Conservation (phyloP, 2,113 vertebrate species). For the Agelaius phoeniceus region DNA sequence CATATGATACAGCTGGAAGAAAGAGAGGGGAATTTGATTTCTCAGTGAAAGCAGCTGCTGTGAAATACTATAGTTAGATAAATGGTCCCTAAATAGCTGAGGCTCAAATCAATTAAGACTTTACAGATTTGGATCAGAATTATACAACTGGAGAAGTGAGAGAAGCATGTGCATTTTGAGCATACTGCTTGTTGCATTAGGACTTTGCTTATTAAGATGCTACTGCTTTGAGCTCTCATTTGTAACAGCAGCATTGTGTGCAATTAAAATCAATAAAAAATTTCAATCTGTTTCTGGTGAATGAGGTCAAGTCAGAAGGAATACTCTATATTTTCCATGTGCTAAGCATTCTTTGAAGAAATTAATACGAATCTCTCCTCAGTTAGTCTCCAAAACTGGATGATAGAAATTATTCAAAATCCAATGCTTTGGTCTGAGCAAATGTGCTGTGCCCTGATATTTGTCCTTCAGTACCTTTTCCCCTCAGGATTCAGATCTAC, state of each 20-base stretch:
- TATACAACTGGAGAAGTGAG: neutral
- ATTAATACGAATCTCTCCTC: neutral
- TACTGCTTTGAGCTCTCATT: neutral
- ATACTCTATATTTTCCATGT: neutral
- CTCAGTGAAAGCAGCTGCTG: neutral
- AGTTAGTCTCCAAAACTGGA: neutral
- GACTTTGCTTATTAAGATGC: neutral
- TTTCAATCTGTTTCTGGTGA: neutral
- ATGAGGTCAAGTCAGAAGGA: neutral
- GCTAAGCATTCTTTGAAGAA: neutral
- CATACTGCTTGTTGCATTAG: neutral
- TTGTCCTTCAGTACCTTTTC: neutral
- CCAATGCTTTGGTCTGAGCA: neutral
- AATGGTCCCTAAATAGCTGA: neutral
- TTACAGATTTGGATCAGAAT: conserved; percentile 3
- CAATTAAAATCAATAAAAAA: neutral
- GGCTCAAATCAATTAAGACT: neutral
- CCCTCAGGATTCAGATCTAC: neutral
- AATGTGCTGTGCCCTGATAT: neutral
- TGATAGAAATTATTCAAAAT: neutral
- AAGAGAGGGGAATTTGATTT: neutral
- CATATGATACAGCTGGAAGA: neutral
- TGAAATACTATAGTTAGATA: neutral
- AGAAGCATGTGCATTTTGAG: neutral
- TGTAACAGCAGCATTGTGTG: neutral